Evolutionary conservation across 2,888 invertebrate species (phyloP).

Genomic region (Ommatoiulus sabulosus): DNA sequence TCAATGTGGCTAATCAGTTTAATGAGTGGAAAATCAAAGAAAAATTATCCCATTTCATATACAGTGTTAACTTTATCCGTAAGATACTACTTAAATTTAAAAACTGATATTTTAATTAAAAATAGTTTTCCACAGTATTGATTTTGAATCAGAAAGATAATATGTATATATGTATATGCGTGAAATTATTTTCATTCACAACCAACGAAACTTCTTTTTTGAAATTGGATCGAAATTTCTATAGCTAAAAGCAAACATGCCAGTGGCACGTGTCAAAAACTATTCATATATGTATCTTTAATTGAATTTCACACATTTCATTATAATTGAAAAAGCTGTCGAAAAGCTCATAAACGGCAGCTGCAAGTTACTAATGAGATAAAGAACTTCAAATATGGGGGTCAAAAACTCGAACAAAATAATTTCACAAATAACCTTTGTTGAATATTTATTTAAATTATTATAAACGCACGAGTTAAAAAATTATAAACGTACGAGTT

Average conservation of each 20-base stretch:
- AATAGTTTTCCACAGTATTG: neutral
- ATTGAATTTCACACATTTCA: conserved; percentile 42
- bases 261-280: conserved; percentile 38
- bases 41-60: too few species aligned
- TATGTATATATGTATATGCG: neutral
- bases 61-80: too few species aligned
- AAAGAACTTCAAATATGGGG: neutral
- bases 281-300: neutral
- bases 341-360: neutral
- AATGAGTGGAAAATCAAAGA: too few species aligned
- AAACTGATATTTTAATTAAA: neutral
- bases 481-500: too few species aligned
- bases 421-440: neutral
- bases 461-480: too few species aligned
- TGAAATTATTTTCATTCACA: neutral
- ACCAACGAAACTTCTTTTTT: neutral
- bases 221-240: neutral
- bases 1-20: too few species aligned
- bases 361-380: conserved; percentile 19
- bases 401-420: neutral
- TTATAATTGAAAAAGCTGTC: conserved; percentile 41
- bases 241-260: neutral
- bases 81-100: neutral
- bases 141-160: neutral
- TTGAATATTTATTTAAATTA: too few species aligned